Percentiles rank a stretch among this genome's conserved stretches.
These are phyloP conservation scores for Catonia carolina DNA, from an alignment of 2,888 invertebrate species.

Conservation along the genomic window DNA sequence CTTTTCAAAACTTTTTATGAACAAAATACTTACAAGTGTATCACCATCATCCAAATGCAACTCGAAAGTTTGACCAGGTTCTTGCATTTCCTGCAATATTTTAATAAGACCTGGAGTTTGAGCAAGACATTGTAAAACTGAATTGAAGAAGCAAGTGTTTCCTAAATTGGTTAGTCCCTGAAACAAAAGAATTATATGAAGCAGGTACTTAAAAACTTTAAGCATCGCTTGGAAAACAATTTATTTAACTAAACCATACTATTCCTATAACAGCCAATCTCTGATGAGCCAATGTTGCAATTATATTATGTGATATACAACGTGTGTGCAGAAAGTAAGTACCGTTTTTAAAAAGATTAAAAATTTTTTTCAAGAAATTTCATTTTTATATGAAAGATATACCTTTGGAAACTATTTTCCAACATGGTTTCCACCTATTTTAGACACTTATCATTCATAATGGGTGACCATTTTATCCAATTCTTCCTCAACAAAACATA, in stretches of 20 bases:
- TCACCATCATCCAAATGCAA: constrained; percentile 19
- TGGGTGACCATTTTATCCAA: too few relatives aligned
- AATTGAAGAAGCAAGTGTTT: constrained; percentile 96
- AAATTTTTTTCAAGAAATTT: too few relatives aligned
- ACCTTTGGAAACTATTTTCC: too few relatives aligned
- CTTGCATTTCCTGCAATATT: constrained; percentile 61
- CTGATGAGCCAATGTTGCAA: constrained; percentile 24
- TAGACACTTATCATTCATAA: too few relatives aligned
- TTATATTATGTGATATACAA: too few relatives aligned
- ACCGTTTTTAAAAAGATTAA: too few relatives aligned
- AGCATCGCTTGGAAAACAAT: not conserved
- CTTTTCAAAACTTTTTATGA: too few relatives aligned
- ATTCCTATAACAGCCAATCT: constrained; percentile 14
- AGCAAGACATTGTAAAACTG: constrained; percentile 87
- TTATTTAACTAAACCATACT: not conserved
- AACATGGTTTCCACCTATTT: too few relatives aligned
- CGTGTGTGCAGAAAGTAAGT: too few relatives aligned
- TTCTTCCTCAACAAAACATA: too few relatives aligned
- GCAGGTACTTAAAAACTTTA: constrained; percentile 4
- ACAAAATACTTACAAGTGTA: constrained; percentile 26
- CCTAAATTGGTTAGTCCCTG: constrained; percentile 86
- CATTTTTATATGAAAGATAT: too few relatives aligned
- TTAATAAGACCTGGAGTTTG: constrained; percentile 73
- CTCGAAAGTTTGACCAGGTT: constrained; percentile 53
- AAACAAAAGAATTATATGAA: constrained; percentile 38